Conservation (phyloP, 2,888 invertebrate species). For the Helleia helle region DNA sequence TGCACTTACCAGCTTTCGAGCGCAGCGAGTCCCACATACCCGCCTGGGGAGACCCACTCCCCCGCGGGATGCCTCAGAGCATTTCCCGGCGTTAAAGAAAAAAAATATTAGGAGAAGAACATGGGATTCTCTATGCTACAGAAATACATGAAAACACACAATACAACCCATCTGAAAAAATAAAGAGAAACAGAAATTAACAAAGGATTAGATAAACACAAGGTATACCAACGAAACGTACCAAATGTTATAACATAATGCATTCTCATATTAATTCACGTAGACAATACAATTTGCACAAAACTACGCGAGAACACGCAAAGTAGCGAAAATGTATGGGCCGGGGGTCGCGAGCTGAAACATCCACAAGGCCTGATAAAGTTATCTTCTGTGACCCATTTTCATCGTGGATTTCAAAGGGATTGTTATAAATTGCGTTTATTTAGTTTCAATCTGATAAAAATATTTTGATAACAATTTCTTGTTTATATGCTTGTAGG, state of each 20-base stretch:
- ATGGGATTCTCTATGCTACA: no score
- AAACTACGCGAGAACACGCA: slow-evolving; percentile 36
- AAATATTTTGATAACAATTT: not conserved
- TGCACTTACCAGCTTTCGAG: no score
- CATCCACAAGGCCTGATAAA: slow-evolving; percentile 35
- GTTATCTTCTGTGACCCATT: slow-evolving; percentile 24
- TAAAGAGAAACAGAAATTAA: no score
- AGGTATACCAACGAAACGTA: slow-evolving; percentile 1
- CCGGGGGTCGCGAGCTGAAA: slow-evolving; percentile 24
- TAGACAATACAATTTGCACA: slow-evolving; percentile 39
- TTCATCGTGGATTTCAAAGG: slow-evolving; percentile 10
- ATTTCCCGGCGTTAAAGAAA: no score
- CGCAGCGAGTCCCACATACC: no score
- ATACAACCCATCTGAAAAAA: no score
- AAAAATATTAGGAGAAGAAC: no score
- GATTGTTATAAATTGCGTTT: slow-evolving; percentile 6
- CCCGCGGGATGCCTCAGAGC: no score
- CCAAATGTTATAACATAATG: slow-evolving; percentile 21
- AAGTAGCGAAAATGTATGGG: slow-evolving; percentile 28
- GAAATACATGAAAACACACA: no score
- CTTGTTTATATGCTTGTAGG: not conserved
- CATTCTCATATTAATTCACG: slow-evolving; percentile 26
- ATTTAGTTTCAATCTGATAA: not conserved
- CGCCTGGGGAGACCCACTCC: no score
- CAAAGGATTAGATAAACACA: no score